phyloP scores from a whole-genome alignment of 2,888 invertebrate genomes.

The Sesia bembeciformis region DNA sequence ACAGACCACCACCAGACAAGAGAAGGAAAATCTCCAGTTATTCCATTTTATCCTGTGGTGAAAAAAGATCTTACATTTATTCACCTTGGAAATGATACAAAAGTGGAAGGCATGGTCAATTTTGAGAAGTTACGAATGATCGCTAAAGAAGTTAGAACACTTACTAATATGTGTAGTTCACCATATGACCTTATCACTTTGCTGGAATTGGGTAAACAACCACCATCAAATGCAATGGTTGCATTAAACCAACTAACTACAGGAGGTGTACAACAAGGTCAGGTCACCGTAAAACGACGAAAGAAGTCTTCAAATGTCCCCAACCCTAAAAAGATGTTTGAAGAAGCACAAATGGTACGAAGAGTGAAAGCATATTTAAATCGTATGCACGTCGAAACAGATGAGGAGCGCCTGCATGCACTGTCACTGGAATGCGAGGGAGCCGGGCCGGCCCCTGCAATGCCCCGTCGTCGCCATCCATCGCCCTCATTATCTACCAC shows the following conservation, averaged over 20 bases:
- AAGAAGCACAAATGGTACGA: conserved; percentile 98
- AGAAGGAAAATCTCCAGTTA: conserved; percentile 83
- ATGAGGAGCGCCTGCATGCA: conserved; percentile 91
- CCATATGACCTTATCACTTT: conserved; percentile 91
- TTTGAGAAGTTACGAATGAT: conserved; percentile 99
- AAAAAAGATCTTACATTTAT: conserved; percentile 98
- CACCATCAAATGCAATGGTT: conserved; percentile 91
- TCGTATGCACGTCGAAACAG: conserved; percentile 92
- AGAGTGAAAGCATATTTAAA: conserved; percentile 96
- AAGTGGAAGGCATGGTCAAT: conserved; percentile 91
- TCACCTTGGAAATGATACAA: conserved; percentile 95
- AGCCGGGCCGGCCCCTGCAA: conserved; percentile 75
- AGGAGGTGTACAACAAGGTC: conserved; percentile 79
- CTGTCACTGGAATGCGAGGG: conserved; percentile 93
- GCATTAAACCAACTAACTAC: conserved; percentile 90
- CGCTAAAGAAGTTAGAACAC: conserved; percentile 92
- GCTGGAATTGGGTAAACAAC: conserved; percentile 89
- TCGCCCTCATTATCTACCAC: conserved; percentile 95
- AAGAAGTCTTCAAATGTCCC: conserved; percentile 93
- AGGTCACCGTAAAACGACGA: conserved; percentile 90
- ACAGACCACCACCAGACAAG: conserved; percentile 81
- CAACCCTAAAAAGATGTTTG: conserved; percentile 98
- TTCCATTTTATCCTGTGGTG: conserved; percentile 93
- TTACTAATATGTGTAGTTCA: conserved; percentile 96
- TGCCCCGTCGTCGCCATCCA: conserved; percentile 87